These are phyloP conservation scores for Periphyllus acericola DNA, from an alignment of 2,888 invertebrate genomes.

Conservation along the genomic window DNA sequence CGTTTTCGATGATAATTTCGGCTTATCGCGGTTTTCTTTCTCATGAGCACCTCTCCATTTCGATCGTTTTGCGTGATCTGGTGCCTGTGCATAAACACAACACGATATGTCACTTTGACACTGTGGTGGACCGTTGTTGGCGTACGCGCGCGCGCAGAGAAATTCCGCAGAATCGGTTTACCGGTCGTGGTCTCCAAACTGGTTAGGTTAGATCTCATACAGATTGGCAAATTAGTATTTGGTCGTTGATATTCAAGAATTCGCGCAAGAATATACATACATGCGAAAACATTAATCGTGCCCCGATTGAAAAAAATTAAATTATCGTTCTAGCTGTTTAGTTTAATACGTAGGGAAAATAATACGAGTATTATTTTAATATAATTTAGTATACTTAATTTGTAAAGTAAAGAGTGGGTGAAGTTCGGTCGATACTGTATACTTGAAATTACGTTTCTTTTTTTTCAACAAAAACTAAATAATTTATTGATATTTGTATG, in stretches of 20 bases:
- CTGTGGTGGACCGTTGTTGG: background rate
- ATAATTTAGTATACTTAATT: background rate
- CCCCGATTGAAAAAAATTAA: background rate
- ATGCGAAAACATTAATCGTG: background rate
- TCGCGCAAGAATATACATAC: background rate
- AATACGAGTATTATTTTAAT: background rate
- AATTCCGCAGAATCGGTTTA: conserved; percentile 52
- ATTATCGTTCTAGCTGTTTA: background rate
- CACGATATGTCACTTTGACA: background rate
- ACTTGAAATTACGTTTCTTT: background rate
- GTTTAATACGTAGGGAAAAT: background rate
- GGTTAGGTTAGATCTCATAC: conserved; percentile 39
- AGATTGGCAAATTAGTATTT: conserved; percentile 48
- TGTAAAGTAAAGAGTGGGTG: background rate
- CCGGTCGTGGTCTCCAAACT: conserved; percentile 27
- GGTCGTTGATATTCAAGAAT: conserved; percentile 40
- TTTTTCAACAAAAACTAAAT: background rate
- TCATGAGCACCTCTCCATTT: background rate
- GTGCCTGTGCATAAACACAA: background rate
- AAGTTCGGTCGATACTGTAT: background rate
- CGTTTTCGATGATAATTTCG: background rate
- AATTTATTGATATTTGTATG: background rate
- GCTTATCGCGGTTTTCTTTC: background rate
- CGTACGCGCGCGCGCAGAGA: background rate
- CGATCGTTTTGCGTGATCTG: background rate